Base-by-base conservation (phyloP, 1,140 invertebrate genomes). In the Ganaspis sp. region DNA sequence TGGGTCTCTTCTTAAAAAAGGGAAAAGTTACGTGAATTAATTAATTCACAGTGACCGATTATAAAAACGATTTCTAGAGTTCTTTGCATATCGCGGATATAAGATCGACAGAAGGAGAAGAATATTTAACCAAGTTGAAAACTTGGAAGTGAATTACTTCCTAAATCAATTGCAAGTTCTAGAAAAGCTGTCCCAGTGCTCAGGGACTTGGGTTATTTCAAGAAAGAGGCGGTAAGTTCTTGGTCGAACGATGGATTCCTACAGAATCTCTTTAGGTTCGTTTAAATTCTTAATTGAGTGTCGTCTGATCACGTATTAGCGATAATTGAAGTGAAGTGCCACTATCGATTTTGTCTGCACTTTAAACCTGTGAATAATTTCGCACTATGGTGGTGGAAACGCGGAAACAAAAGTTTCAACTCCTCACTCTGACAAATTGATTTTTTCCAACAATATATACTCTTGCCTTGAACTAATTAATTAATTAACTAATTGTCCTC, bases 311-410 rank as follows among this genome's bases (percentile, higher is more conserved):
- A 29, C 26, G 23, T 64, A 64, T 64, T 64, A 64, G 58, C 12
- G 23, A 64, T 64, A 29, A 64, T 64, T 64, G 58, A 64, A 64
- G 26, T 29, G 23, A 64, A 64, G 58, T 64, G 58, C 23, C 58
- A 64, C 58, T 64, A 64, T 64, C 58, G 58, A 64, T 64, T 64
- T 64, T 64, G 26, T 64, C 58, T 64, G 58, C 58, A 64, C 58
- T 34, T 64, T 29, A 64, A 64, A 29, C 1, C 58, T 34, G 23
- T 64, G 26, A 64, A 64, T 64, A 64, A 64, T 64, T 29, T 29
- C 58, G 58, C 23, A 64, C 12, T 29, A 26, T 15, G 23, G 23
- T 26, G 23, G 23, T 12, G 58, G 4, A 15, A 29, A 64, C 11
- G 42, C 12, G 12, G 15, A 11, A 64, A 64, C 12, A 64, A 64